Base-by-base conservation (phyloP, 2,888 invertebrate genomes). In the Pterostichus madidus region DNA sequence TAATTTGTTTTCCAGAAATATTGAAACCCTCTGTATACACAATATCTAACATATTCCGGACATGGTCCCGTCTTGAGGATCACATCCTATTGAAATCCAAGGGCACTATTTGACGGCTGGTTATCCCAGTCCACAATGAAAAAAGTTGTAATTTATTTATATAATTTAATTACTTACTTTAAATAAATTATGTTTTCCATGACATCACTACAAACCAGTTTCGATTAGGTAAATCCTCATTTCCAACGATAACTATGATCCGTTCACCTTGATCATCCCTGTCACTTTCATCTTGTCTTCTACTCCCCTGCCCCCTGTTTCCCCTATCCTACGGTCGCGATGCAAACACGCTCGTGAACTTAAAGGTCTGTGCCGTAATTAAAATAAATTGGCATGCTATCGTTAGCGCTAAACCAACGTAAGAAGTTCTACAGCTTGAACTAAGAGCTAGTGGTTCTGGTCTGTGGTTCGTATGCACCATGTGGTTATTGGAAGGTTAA, bases 261-360 rank as follows among this genome's bases (percentile, higher is more conserved):
- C 49, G 75, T 52, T 75, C 49, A 75, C 75, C 75, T 75, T 75
- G 75, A 32, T 49, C 75, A 75, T 75, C 75, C 75, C 52, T 52
- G 13, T 75, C 24, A 75, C 75, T 75, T 75, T 75, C 75, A 75
- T 52, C 52, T 3, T 10, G 6, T 49, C 52, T n/a, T 13, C 52
- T 24, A 3, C 24, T 24, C 24, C 24, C 49, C 31, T 32, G 24
- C 0, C 46, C 11, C 24, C 75, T 52, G 5, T 8, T 52, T 46
- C 49, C 15, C 46, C 7, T 39, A n/a, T 15, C n/a, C 53, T 8
- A 5, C 24, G 5, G 59, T 59, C 11, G 32, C 35, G 3, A 13
- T 35, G n/a, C 13, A 35, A n/a, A 64, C 31, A 52, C 49, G 31
- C 11, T 31, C 49, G 24, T 75, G 52, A 49, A 75, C 49, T 75